A percentile compares a stretch with the other conserved stretches of the same genome.
phyloP scores from a whole-genome alignment of 2,113 vertebrate species.

The Sphaerodactylus townsendi region DNA sequence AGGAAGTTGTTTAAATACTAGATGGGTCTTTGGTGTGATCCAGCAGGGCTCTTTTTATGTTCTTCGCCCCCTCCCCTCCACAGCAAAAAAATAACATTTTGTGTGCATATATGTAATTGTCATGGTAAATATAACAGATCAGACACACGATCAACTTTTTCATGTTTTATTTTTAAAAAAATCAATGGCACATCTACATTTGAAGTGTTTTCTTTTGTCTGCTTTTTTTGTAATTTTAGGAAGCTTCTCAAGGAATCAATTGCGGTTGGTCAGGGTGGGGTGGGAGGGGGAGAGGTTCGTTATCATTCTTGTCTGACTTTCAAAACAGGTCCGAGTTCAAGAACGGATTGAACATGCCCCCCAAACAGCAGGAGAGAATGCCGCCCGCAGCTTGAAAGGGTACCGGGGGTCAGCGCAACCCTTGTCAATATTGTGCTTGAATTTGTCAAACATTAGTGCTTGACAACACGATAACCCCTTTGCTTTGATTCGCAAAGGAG shows the following conservation, averaged over 20 bases:
- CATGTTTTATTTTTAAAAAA: not conserved
- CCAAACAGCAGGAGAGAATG: constrained; percentile 16
- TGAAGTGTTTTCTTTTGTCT: not conserved
- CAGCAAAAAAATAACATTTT: too few species aligned
- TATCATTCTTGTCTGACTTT: not conserved
- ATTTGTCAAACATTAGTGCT: constrained; percentile 36
- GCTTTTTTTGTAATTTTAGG: not conserved
- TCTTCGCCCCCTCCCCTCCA: too few species aligned
- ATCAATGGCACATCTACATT: not conserved
- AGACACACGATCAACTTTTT: not conserved
- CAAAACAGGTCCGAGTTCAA: not conserved
- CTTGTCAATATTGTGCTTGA: constrained; percentile 26
- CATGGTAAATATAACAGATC: not conserved
- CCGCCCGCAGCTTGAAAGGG: constrained; percentile 13
- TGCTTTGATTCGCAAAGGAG: constrained; percentile 53
- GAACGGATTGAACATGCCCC: not conserved
- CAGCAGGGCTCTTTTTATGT: too few species aligned
- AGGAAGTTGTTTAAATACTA: too few species aligned
- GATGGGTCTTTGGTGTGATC: too few species aligned
- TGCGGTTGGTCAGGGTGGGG: too few species aligned
- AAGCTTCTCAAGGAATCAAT: not conserved
- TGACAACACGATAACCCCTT: constrained; percentile 36
- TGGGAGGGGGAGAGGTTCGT: not conserved
- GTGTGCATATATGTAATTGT: not conserved
- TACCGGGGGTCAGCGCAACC: constrained; percentile 14